Percentiles rank a stretch among this genome's conserved stretches.
These are phyloP conservation scores for Sebastes cheni DNA, from an alignment of 2,797 vertebrate species.

Conservation along the genomic window DNA sequence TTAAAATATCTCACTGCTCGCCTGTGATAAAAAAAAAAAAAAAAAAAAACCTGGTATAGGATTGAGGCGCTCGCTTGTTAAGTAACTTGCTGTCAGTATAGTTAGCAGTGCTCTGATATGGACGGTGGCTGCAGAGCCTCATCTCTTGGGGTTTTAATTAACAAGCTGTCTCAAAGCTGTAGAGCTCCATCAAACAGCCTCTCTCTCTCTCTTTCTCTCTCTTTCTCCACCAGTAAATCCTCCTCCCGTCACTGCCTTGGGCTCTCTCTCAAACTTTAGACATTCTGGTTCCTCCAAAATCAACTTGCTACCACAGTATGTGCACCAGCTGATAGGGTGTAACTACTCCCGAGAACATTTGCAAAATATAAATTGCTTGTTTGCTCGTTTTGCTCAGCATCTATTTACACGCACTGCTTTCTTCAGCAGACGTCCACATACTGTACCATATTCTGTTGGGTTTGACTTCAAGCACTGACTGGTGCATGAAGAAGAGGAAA, in stretches of 20 bases:
- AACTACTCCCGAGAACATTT: conserved; percentile 42
- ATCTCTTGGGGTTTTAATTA: conserved; percentile 88
- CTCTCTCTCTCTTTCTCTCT: conserved; percentile 38
- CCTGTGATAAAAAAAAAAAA: conserved; percentile 72
- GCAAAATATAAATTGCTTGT: conserved; percentile 43
- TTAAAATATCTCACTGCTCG: conserved; percentile 77
- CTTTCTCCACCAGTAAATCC: conserved; percentile 65
- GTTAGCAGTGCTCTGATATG: conserved; percentile 85
- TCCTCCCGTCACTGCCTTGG: conserved; percentile 66
- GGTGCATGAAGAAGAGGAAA: not conserved
- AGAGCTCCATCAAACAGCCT: conserved; percentile 82
- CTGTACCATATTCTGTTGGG: conserved; percentile 17
- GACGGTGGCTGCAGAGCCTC: conserved; percentile 83
- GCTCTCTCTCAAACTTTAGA: conserved; percentile 75
- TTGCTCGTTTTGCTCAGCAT: conserved; percentile 10
- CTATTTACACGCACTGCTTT: conserved; percentile 33
- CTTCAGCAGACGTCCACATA: conserved; percentile 34
- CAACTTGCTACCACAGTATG: conserved; percentile 66
- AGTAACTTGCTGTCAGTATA: conserved; percentile 86
- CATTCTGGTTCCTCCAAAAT: conserved; percentile 64
- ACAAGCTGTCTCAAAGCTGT: conserved; percentile 85
- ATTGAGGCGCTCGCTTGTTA: conserved; percentile 78
- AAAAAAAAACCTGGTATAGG: conserved; percentile 47
- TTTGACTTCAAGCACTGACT: conserved; percentile 30
- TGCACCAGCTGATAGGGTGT: conserved; percentile 58